Evolutionary conservation across 2,797 vertebrate genomes (phyloP).

Genomic region (Bradypus variegatus): DNA sequence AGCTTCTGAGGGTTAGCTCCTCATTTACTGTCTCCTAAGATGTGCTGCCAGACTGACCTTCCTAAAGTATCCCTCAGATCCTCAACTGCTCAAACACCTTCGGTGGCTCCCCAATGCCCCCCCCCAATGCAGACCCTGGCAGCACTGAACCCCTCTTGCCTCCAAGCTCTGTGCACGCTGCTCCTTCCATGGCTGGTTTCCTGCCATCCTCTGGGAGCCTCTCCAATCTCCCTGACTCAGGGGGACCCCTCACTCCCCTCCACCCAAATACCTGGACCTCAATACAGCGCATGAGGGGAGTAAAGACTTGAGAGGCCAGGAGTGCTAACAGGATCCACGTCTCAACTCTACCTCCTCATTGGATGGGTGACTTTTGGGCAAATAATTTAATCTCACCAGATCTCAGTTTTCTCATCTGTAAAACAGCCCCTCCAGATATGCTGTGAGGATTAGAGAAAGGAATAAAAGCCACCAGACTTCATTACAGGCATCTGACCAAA

Average conservation of each 20-base stretch:
- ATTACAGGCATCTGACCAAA: not conserved
- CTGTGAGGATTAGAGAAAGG: not conserved
- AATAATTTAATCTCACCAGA: not conserved
- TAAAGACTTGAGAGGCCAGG: not conserved
- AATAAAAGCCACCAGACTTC: not conserved
- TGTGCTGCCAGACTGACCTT: not conserved
- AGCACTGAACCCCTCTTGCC: not conserved
- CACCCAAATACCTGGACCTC: not conserved
- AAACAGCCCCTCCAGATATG: not conserved
- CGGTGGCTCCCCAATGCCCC: rapidly evolving
- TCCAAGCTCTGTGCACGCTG: rapidly evolving
- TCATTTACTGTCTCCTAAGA: no score
- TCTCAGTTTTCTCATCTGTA: not conserved
- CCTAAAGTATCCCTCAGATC: no score
- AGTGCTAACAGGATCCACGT: not conserved
- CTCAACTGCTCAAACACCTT: not conserved
- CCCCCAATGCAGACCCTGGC: not conserved
- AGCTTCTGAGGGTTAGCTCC: no score
- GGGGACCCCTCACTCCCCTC: not conserved
- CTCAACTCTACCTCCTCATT: not conserved
- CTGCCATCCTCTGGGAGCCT: not conserved
- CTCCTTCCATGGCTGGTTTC: not conserved
- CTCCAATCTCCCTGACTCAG: not conserved
- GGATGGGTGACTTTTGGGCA: not conserved
- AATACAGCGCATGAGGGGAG: rapidly evolving